Evolutionary conservation across 2,888 invertebrate species (phyloP).

Genomic region (Drosophila paracracens): DNA sequence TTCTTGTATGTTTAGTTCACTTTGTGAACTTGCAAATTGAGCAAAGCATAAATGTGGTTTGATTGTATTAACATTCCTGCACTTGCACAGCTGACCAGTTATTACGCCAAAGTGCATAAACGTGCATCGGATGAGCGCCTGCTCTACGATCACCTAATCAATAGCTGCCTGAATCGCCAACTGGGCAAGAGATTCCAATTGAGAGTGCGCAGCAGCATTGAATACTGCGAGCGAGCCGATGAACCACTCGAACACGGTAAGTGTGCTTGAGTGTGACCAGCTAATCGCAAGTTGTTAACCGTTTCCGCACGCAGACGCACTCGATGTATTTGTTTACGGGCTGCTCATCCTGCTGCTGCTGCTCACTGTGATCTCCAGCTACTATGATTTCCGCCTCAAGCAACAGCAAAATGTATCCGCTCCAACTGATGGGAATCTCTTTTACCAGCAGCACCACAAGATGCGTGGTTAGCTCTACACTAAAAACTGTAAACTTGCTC

Average conservation of each 20-base stretch:
- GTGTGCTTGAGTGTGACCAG: slow-evolving; percentile 1
- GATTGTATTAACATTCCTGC: background rate
- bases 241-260: slow-evolving; percentile 54
- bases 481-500: background rate
- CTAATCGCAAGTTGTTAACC: background rate
- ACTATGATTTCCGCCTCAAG: slow-evolving; percentile 67
- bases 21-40: background rate
- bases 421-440: slow-evolving; percentile 40
- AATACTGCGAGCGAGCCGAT: slow-evolving; percentile 75
- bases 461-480: slow-evolving; percentile 41
- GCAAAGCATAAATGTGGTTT: background rate
- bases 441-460: slow-evolving; percentile 55
- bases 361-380: slow-evolving; percentile 40
- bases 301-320: slow-evolving; percentile 48
- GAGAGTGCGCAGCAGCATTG: slow-evolving; percentile 71
- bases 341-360: slow-evolving; percentile 52
- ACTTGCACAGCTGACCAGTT: slow-evolving; percentile 61
- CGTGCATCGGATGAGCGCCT: slow-evolving; percentile 63
- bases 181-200: slow-evolving; percentile 57
- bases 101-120: slow-evolving; percentile 69
- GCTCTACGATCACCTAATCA: slow-evolving; percentile 68
- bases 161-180: slow-evolving; percentile 74
- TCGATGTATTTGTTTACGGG: slow-evolving; percentile 55
- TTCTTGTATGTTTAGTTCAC: background rate
- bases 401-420: slow-evolving; percentile 22